Evolutionary conservation across 2,797 vertebrate genomes (phyloP).

Genomic region (Mus caroli): DNA sequence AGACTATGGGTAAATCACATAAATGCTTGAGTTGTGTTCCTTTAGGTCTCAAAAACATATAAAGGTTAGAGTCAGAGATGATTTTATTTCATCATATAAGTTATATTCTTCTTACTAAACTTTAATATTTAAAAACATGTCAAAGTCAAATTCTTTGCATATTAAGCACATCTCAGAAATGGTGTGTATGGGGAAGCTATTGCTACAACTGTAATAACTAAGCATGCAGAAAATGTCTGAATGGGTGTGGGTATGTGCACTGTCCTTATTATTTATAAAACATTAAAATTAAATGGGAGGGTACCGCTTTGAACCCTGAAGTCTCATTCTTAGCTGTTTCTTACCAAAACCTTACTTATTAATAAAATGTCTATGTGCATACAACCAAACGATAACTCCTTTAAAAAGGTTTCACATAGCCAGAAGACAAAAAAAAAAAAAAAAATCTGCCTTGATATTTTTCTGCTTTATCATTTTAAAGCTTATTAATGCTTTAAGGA

Average conservation of each 20-base stretch:
- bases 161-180: background rate
- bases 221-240: background rate
- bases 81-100: background rate
- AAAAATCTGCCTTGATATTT: background rate
- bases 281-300: background rate
- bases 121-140: background rate
- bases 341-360: background rate
- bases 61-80: background rate
- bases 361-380: background rate
- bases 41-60: background rate
- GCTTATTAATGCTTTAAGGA: background rate
- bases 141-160: background rate
- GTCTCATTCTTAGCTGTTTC: background rate
- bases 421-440: background rate
- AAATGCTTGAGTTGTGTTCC: background rate
- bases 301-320: background rate
- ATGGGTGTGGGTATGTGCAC: fast-evolving
- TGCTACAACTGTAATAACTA: background rate
- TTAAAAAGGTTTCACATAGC: background rate
- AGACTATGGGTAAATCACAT: background rate
- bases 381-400: background rate
- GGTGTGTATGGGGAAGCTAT: background rate
- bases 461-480: slow-evolving; percentile 26
- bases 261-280: background rate
- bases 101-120: background rate